These are phyloP conservation scores for Pedetes capensis DNA, from an alignment of 2,113 vertebrate species.

Conservation along the genomic window DNA sequence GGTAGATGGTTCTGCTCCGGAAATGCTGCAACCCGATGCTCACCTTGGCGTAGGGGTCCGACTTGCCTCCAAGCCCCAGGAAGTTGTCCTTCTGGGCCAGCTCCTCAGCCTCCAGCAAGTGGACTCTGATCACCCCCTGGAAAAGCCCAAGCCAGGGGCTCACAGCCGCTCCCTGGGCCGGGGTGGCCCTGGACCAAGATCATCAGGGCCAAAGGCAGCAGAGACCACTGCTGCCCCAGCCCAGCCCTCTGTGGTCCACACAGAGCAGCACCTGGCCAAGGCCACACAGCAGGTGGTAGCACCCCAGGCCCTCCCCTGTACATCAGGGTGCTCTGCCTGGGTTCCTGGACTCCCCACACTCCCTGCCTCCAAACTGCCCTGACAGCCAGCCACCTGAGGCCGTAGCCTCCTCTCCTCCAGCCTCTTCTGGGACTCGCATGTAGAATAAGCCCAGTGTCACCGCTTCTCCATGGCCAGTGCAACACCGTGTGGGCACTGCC, in stretches of 20 bases:
- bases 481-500: not conserved
- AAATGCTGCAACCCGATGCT: conserved; percentile 86
- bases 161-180: not conserved
- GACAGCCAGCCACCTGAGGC: not conserved
- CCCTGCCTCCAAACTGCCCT: not conserved
- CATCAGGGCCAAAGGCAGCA: not conserved
- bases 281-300: not conserved
- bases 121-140: conserved; percentile 93
- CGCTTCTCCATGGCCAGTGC: not conserved
- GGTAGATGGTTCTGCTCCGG: conserved; percentile 91
- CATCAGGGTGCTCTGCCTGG: not conserved
- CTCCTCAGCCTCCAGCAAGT: conserved; percentile 90
- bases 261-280: not conserved
- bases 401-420: not conserved
- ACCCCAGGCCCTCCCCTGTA: not conserved
- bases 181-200: not conserved
- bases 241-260: not conserved
- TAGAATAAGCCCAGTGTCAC: not conserved
- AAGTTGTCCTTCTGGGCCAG: conserved; percentile 92
- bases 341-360: not conserved
- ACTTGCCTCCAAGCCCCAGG: conserved; percentile 94
- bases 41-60: conserved; percentile 92
- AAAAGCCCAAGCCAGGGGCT: conserved; percentile 9
- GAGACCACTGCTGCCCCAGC: not conserved
- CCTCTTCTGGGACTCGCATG: not conserved